Conservation (phyloP, 1,140 invertebrate species). For the Littorina saxatilis region DNA sequence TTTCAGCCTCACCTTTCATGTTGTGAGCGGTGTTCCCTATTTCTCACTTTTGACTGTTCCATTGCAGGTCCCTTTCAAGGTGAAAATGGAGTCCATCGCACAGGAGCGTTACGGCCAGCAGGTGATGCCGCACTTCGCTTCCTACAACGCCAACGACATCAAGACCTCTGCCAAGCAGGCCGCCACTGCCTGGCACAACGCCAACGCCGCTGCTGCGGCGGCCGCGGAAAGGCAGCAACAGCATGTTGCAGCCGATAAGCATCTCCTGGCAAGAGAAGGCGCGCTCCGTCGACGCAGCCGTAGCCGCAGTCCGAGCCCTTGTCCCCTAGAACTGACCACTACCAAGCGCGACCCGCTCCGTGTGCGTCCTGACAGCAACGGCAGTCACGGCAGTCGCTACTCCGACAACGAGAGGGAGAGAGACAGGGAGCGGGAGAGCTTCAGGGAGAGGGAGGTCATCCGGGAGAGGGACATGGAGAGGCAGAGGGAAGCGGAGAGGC, state of each 20-base stretch:
- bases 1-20: no score
- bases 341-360: slow-evolving; percentile 16
- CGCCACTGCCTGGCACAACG: slow-evolving; percentile 5
- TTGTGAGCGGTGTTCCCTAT: no score
- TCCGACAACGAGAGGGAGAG: slow-evolving; percentile 21
- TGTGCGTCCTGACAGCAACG: slow-evolving; percentile 31
- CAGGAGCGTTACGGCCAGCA: slow-evolving; percentile 63
- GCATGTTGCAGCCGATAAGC: not conserved
- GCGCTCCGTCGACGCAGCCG: slow-evolving; percentile 13
- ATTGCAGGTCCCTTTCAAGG: slow-evolving; percentile 56
- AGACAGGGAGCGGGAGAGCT: slow-evolving; percentile 2
- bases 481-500: slow-evolving; percentile 24
- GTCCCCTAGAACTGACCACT: slow-evolving; percentile 31
- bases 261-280: not conserved
- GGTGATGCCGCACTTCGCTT: slow-evolving; percentile 67
- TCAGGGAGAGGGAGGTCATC: not conserved
- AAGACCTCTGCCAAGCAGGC: slow-evolving; percentile 62
- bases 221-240: not conserved
- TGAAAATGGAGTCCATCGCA: slow-evolving; percentile 78
- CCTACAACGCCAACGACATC: slow-evolving; percentile 60
- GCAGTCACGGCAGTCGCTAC: slow-evolving; percentile 35
- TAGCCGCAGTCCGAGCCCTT: slow-evolving; percentile 12
- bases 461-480: not conserved
- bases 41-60: no score
- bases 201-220: slow-evolving; percentile 7